These are phyloP conservation scores for Girardinus metallicus DNA, from an alignment of 2,797 vertebrate species.

Conservation along the genomic window DNA sequence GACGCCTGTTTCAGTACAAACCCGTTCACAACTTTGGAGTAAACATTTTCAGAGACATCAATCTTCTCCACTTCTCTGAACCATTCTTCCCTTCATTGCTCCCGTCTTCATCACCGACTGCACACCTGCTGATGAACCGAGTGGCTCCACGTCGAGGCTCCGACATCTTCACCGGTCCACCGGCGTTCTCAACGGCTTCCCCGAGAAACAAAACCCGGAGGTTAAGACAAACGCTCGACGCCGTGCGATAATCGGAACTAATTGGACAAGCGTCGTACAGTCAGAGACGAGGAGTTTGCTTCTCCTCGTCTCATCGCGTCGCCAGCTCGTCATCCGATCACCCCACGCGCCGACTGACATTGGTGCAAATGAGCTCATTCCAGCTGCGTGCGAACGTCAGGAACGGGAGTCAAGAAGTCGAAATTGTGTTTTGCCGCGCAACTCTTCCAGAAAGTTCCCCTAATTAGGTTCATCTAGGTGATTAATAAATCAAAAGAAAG, in stretches of 20 bases:
- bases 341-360: slow-evolving; percentile 28
- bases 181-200: slow-evolving; percentile 10
- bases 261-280: slow-evolving; percentile 61
- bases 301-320: slow-evolving; percentile 42
- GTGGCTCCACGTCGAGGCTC: slow-evolving; percentile 21
- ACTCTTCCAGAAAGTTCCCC: slow-evolving; percentile 59
- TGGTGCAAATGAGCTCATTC: slow-evolving; percentile 54
- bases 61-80: background rate
- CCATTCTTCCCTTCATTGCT: slow-evolving; percentile 21
- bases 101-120: slow-evolving; percentile 44
- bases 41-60: background rate
- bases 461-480: slow-evolving; percentile 69
- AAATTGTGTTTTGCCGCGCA: slow-evolving; percentile 34
- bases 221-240: slow-evolving; percentile 54
- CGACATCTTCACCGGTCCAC: background rate
- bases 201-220: slow-evolving; percentile 36
- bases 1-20: background rate
- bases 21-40: background rate
- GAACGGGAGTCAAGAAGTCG: slow-evolving; percentile 5
- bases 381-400: slow-evolving; percentile 20
- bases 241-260: slow-evolving; percentile 66
- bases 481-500: slow-evolving; percentile 63
- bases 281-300: slow-evolving; percentile 51
- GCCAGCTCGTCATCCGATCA: slow-evolving; percentile 51
- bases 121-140: slow-evolving; percentile 37